phyloP scores from a whole-genome alignment of 2,113 vertebrate genomes.

The Xyrauchen texanus region DNA sequence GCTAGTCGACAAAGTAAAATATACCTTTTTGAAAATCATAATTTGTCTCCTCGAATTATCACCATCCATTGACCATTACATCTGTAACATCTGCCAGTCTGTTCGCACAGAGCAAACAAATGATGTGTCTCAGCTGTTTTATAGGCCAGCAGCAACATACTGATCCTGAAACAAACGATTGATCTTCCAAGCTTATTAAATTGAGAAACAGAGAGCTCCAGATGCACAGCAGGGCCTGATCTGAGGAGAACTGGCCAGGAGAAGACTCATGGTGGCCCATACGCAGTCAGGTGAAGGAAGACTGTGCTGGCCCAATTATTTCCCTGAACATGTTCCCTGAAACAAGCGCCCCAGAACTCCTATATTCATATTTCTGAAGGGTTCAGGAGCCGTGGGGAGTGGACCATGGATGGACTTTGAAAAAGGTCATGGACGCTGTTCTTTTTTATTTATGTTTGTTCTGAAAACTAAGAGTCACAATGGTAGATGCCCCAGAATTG shows the following conservation, averaged over 20 bases:
- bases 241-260: not conserved
- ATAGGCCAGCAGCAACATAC: not conserved
- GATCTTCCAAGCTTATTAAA: slow-evolving; percentile 9
- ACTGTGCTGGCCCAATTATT: not conserved
- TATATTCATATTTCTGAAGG: slow-evolving; percentile 3
- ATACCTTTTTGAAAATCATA: not conserved
- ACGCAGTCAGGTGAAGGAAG: slow-evolving; percentile 14
- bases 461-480: slow-evolving; percentile 1
- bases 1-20: not conserved
- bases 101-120: not conserved
- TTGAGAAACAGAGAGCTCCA: not conserved
- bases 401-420: slow-evolving; percentile 17
- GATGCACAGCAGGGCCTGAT: not conserved
- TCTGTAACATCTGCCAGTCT: not conserved
- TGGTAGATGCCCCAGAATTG: not conserved
- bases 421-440: slow-evolving; percentile 1
- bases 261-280: not conserved
- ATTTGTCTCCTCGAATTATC: not conserved
- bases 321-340: slow-evolving; percentile 10
- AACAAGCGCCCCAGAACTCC: not conserved
- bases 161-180: not conserved
- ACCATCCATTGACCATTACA: not conserved
- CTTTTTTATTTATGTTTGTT: slow-evolving; percentile 10
- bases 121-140: not conserved
- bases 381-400: slow-evolving; percentile 6